Percentiles rank a stretch among this genome's conserved stretches.
Conservation (phyloP, 2,113 vertebrate species). For the Hippoglossus stenolepis region DNA sequence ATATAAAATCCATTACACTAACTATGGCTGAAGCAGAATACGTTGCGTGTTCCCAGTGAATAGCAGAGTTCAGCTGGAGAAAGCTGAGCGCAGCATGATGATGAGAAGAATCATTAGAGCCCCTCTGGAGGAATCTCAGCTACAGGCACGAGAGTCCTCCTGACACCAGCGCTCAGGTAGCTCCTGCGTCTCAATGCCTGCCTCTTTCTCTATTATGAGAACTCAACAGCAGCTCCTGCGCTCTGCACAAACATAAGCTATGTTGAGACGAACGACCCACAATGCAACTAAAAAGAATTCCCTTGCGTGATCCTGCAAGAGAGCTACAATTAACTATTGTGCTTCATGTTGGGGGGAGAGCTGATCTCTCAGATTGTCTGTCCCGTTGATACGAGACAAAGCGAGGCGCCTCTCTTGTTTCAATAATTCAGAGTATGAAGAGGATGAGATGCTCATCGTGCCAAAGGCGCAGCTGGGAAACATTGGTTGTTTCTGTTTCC, state of each 20-base stretch:
- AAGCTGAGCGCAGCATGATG: conserved; percentile 21
- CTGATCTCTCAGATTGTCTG: conserved; percentile 46
- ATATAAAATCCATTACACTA: neutral
- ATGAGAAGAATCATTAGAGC: conserved; percentile 46
- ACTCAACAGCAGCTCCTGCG: conserved; percentile 20
- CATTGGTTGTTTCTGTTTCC: conserved; percentile 18
- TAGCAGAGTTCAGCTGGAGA: neutral
- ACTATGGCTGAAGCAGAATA: neutral
- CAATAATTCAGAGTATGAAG: conserved; percentile 66
- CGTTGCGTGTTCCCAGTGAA: neutral
- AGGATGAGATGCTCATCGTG: conserved; percentile 46
- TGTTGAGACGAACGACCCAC: neutral
- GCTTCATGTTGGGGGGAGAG: conserved; percentile 29
- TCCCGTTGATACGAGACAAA: conserved; percentile 58
- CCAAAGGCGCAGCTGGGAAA: conserved; percentile 53
- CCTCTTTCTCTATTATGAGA: neutral
- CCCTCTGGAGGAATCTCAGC: conserved; percentile 41
- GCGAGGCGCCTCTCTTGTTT: conserved; percentile 35
- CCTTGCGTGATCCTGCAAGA: neutral
- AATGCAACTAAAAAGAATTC: conserved; percentile 9
- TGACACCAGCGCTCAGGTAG: conserved; percentile 36
- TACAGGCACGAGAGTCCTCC: conserved; percentile 16
- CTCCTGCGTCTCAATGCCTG: neutral
- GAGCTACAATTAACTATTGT: conserved; percentile 6
- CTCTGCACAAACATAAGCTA: conserved; percentile 4